These are phyloP conservation scores for Drosophila birchii DNA, from an alignment of 2,888 invertebrate genomes.

Conservation along the genomic window DNA sequence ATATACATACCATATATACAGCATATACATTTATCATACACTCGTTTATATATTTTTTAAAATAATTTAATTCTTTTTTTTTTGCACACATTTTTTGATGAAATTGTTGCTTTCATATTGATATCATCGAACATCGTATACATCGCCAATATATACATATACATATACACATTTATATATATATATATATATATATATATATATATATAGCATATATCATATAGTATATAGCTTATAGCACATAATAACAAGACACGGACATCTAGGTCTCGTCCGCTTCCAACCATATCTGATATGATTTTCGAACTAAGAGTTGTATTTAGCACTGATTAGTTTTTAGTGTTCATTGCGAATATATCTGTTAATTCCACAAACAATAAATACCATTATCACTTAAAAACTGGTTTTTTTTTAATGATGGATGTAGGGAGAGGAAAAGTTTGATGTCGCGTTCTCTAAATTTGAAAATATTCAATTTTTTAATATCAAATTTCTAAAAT, in stretches of 20 bases:
- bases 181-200: slow-evolving; percentile 6
- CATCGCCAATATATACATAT: slow-evolving; percentile 41
- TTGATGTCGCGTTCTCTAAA: not conserved
- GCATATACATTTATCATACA: slow-evolving; percentile 27
- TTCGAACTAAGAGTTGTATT: slow-evolving; percentile 74
- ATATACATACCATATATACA: slow-evolving; percentile 25
- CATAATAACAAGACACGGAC: slow-evolving; percentile 19
- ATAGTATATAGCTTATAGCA: not conserved
- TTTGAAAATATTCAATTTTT: not conserved
- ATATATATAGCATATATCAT: slow-evolving; percentile 6
- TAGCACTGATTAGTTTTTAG: slow-evolving; percentile 78
- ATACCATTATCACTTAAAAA: slow-evolving; percentile 28
- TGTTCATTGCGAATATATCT: slow-evolving; percentile 40
- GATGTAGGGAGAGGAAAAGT: not conserved
- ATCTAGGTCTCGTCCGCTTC: slow-evolving; percentile 29
- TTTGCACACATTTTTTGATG: slow-evolving; percentile 49
- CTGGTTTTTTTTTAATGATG: not conserved
- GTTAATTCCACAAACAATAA: slow-evolving; percentile 25
- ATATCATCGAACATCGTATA: slow-evolving; percentile 64
- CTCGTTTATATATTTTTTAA: slow-evolving; percentile 39
- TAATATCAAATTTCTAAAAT: not conserved
- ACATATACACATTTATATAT: slow-evolving; percentile 13
- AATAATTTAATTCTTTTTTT: slow-evolving; percentile 41
- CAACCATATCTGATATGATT: slow-evolving; percentile 40
- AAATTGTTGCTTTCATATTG: slow-evolving; percentile 80